Conservation (phyloP, 2,888 invertebrate species). For the Apotomis turbidana region DNA sequence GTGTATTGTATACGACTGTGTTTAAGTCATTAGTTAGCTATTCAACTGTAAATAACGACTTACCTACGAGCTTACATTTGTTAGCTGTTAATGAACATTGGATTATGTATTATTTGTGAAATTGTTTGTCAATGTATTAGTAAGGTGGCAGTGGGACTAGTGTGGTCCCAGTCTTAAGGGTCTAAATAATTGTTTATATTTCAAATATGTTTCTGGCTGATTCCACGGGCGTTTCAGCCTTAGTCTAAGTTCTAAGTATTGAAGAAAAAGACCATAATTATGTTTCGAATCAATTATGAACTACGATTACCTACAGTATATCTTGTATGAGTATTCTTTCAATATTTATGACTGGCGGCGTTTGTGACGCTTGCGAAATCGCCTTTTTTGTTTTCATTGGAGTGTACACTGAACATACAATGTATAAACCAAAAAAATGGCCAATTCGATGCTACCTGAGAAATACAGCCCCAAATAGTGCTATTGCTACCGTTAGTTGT, state of each 20-base stretch:
- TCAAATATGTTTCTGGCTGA: too few relatives aligned
- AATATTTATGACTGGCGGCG: too few relatives aligned
- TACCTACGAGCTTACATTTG: background rate
- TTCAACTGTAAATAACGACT: constrained; percentile 18
- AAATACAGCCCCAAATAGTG: constrained; percentile 12
- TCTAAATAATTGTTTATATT: background rate
- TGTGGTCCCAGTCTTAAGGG: background rate
- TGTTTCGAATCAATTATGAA: too few relatives aligned
- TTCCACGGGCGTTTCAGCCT: too few relatives aligned
- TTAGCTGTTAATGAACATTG: too few relatives aligned
- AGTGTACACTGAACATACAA: background rate
- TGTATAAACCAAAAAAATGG: background rate
- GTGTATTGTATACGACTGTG: constrained; percentile 23
- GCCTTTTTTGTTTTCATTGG: background rate
- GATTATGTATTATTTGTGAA: background rate
- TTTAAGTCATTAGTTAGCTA: constrained; percentile 13
- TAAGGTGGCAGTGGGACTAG: background rate
- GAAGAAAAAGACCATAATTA: too few relatives aligned
- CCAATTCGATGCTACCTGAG: constrained; percentile 5
- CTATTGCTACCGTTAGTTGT: background rate
- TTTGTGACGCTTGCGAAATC: too few relatives aligned
- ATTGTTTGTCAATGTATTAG: background rate
- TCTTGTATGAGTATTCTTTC: too few relatives aligned
- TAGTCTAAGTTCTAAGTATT: too few relatives aligned
- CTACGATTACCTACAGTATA: too few relatives aligned